Conservation (phyloP, 2,797 vertebrate species). For the Rallus crepitans region DNA sequence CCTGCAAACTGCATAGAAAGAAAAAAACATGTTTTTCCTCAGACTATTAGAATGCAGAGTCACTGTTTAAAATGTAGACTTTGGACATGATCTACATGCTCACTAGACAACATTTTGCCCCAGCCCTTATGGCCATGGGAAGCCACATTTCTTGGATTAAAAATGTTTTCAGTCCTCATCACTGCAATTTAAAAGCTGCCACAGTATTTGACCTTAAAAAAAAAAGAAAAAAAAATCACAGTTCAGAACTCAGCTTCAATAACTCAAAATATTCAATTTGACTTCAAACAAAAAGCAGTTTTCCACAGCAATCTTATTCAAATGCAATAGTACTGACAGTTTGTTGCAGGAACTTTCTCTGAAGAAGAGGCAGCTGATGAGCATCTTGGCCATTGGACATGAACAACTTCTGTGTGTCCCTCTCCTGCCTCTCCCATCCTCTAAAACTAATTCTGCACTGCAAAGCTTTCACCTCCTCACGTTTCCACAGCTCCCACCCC, state of each 20-base stretch:
- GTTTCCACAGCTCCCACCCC: not conserved
- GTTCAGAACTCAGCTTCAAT: not conserved
- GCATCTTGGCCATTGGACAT: accelerated
- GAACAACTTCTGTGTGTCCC: not conserved
- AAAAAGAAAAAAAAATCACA: not conserved
- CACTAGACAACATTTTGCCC: not conserved
- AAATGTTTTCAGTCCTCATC: not conserved
- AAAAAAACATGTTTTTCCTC: not conserved
- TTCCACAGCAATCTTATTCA: not conserved
- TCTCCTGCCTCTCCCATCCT: not conserved
- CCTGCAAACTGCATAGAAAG: not conserved
- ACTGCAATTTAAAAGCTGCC: not conserved
- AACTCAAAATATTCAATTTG: not conserved
- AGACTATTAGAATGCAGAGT: not conserved
- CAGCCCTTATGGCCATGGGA: not conserved
- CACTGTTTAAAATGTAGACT: not conserved
- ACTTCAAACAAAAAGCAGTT: not conserved
- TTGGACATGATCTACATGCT: not conserved
- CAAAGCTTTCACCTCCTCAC: not conserved
- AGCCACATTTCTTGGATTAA: not conserved
- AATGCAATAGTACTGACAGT: not conserved
- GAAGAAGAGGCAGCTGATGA: not conserved
- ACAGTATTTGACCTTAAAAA: not conserved
- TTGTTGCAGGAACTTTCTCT: not conserved
- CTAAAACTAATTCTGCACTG: not conserved